Evolutionary conservation across 1,140 invertebrate species (phyloP).

Genomic region (Lepidurus arcticus): DNA sequence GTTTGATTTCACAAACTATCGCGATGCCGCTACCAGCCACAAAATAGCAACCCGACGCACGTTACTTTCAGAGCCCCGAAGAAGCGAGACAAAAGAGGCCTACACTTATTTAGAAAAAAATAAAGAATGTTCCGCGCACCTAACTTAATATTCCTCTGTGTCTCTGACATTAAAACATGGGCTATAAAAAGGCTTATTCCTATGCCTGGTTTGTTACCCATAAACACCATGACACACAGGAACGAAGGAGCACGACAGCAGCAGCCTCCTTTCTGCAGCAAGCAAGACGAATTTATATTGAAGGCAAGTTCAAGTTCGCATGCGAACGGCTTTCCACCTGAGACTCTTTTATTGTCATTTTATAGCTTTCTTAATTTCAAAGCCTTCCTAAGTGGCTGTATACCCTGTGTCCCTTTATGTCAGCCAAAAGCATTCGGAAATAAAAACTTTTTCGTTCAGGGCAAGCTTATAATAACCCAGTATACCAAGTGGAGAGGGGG

Average conservation of each 20-base stretch:
- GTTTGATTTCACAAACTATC: no score
- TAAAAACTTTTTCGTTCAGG: no score
- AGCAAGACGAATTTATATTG: no score
- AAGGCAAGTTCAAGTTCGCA: constrained; percentile 9
- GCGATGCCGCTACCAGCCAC: background rate
- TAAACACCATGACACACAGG: background rate
- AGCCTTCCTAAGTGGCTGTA: constrained; percentile 5
- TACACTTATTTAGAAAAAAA: background rate
- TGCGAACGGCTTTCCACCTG: background rate
- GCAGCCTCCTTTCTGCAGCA: background rate
- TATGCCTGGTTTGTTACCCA: background rate
- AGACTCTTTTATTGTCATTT: background rate
- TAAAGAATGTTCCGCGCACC: background rate
- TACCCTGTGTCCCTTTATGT: background rate
- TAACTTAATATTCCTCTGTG: background rate
- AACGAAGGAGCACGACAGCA: background rate
- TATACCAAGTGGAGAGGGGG: no score
- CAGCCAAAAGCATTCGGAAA: background rate
- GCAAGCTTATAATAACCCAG: no score
- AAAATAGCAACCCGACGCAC: background rate
- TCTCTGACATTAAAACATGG: constrained; percentile 9
- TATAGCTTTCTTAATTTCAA: constrained; percentile 8
- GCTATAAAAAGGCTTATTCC: background rate
- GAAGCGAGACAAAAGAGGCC: background rate
- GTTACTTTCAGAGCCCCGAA: background rate